Conservation (phyloP, 2,888 invertebrate species). For the Spilosoma lubricipeda region DNA sequence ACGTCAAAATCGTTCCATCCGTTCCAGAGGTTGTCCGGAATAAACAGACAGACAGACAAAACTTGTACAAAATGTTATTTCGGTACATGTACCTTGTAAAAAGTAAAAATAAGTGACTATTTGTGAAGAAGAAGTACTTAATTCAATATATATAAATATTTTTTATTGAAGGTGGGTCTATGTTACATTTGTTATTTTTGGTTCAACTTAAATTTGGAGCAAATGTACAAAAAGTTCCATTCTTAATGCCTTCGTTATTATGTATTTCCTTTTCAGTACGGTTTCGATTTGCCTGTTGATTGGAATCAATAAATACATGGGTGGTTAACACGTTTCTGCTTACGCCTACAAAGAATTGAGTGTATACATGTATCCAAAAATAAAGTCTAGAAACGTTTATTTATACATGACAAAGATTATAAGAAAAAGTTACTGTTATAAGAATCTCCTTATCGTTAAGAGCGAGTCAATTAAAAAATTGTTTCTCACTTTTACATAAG, state of each 20-base stretch:
- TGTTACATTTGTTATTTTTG: too few species aligned
- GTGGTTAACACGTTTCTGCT: not conserved
- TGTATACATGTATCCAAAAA: not conserved
- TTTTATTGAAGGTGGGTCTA: too few species aligned
- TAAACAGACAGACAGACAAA: too few species aligned
- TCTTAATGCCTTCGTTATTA: not conserved
- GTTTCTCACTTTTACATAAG: constrained; percentile 29
- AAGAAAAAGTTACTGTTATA: not conserved
- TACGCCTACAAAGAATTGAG: not conserved
- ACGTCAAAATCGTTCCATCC: too few species aligned
- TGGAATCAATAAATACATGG: not conserved
- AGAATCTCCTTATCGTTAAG: constrained; percentile 2
- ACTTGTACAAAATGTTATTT: too few species aligned
- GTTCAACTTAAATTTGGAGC: too few species aligned
- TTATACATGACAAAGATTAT: not conserved
- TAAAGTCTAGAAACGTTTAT: constrained; percentile 19
- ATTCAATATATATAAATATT: too few species aligned
- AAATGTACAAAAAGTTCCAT: not conserved
- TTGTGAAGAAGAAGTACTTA: too few species aligned
- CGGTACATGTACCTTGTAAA: too few species aligned
- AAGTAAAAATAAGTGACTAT: too few species aligned
- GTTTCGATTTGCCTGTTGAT: not conserved
- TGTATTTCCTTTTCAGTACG: not conserved
- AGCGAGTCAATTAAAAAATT: constrained; percentile 28
- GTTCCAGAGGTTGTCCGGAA: too few species aligned